phyloP scores from a whole-genome alignment of 2,888 invertebrate species.

The Sinhomidia bicolor region DNA sequence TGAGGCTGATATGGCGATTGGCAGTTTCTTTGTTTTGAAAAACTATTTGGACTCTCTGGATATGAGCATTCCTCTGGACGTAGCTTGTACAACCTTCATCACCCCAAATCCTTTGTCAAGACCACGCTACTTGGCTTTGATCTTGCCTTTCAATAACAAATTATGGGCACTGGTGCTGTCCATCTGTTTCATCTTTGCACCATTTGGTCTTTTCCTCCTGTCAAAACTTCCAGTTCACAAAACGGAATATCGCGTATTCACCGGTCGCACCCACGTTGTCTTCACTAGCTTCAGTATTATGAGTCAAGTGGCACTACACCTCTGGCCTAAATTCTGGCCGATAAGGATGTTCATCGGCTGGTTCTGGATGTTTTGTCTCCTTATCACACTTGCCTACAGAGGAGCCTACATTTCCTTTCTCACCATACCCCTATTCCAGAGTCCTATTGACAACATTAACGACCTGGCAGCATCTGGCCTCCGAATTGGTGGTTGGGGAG shows the following conservation, averaged over 20 bases:
- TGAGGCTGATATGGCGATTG: constrained; percentile 79
- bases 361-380: constrained; percentile 93
- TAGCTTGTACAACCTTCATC: constrained; percentile 79
- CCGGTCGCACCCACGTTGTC: constrained; percentile 67
- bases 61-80: constrained; percentile 80
- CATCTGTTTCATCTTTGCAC: constrained; percentile 78
- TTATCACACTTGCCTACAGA: constrained; percentile 90
- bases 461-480: constrained; percentile 77
- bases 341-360: constrained; percentile 91
- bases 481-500: constrained; percentile 78
- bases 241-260: constrained; percentile 72
- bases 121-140: constrained; percentile 78
- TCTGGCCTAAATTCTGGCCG: constrained; percentile 85
- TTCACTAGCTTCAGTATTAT: constrained; percentile 78
- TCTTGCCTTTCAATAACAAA: constrained; percentile 78
- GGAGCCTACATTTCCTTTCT: constrained; percentile 82
- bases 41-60: constrained; percentile 78
- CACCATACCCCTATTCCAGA: constrained; percentile 79
- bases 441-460: constrained; percentile 78
- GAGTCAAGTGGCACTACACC: constrained; percentile 78
- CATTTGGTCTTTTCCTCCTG: constrained; percentile 73
- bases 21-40: constrained; percentile 78
- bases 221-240: constrained; percentile 64
- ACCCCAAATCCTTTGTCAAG: constrained; percentile 79
- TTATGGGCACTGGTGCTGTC: constrained; percentile 77